Base-by-base conservation (phyloP, 2,888 invertebrate species). In the Aphidoletes aphidimyza region DNA sequence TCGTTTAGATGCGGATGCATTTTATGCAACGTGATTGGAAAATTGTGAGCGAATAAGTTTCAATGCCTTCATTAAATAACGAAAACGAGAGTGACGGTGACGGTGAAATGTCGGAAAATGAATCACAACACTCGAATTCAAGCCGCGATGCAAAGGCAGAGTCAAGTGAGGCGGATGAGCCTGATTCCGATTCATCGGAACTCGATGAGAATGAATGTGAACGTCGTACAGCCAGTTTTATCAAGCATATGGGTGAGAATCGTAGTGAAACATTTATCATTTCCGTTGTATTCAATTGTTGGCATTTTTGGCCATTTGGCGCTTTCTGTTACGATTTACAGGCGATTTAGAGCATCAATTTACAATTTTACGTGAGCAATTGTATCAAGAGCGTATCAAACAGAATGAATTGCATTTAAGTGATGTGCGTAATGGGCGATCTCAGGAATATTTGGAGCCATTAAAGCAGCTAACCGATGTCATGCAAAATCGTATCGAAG, bases 181-280 rank as follows among this genome's bases (percentile, higher is more conserved):
- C 93, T n/a, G 95, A 95, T 87, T 95, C 95, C 22, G 95, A 95
- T 90, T 95, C 95, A 85, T 94, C 94, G 85, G 98, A 98, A 90
- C 94, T 98, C 94, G 97, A 98, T 89, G 97, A 96, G 89, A 95
- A 93, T 86, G 97, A 97, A 90, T 97, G 97, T 87, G 97, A 97
- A 88, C 92, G 94, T 85, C 91, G 96, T 84, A 83, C 83, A 1
- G 26, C 42, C 17, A 17, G 45, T 83, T 83, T 45, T 26, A 26
- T 83, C 14, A 83, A 83, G 22, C 45, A 39, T 42, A 45, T 83
- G 83, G 45, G 83, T 83, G 45, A 42, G 42, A 45, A 26, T 14
- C 36, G 17, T 34, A n/a, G n/a, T n/a, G n/a, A 34, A 36, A 78
- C 17, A 78, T 2, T 17, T 36, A 6, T 17, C 17, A 36, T 78